A percentile compares a stretch with the other conserved stretches of the same genome.
Conservation (phyloP, 2,113 vertebrate species). For the Triplophysa siluroides region DNA sequence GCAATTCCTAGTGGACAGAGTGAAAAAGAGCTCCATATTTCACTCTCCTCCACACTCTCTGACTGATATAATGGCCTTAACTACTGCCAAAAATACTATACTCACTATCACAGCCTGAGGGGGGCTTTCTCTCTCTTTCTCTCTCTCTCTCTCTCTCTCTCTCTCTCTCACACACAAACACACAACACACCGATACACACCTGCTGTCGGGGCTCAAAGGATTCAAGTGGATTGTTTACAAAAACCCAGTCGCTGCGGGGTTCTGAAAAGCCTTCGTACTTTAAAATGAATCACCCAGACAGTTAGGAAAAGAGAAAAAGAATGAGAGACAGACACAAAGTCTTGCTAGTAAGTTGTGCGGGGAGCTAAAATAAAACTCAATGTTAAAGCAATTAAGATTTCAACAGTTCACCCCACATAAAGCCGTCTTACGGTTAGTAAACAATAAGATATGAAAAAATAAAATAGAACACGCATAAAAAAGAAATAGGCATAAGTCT, state of each 20-base stretch:
- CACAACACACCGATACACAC: background rate
- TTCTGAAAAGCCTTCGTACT: background rate
- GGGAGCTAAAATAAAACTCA: background rate
- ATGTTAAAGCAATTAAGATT: background rate
- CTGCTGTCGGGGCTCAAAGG: constrained; percentile 4
- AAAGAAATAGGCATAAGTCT: too few relatives aligned
- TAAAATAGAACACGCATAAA: too few relatives aligned
- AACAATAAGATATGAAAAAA: background rate
- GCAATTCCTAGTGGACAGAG: constrained; percentile 16
- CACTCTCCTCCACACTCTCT: constrained; percentile 16
- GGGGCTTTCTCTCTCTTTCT: background rate
- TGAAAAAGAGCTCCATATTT: constrained; percentile 4
- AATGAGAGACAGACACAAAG: background rate
- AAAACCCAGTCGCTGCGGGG: constrained; percentile 9
- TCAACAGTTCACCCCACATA: background rate
- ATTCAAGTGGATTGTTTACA: constrained; percentile 27
- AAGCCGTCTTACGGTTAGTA: background rate
- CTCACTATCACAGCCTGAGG: constrained; percentile 5
- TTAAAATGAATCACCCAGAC: constrained; percentile 13
- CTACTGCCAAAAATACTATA: constrained; percentile 32
- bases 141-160: background rate
- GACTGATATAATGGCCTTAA: constrained; percentile 27
- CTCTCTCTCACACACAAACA: background rate
- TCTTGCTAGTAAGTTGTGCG: background rate
- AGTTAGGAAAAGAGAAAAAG: constrained; percentile 12